Conservation (phyloP, 2,113 vertebrate species). For the Sorex araneus region DNA sequence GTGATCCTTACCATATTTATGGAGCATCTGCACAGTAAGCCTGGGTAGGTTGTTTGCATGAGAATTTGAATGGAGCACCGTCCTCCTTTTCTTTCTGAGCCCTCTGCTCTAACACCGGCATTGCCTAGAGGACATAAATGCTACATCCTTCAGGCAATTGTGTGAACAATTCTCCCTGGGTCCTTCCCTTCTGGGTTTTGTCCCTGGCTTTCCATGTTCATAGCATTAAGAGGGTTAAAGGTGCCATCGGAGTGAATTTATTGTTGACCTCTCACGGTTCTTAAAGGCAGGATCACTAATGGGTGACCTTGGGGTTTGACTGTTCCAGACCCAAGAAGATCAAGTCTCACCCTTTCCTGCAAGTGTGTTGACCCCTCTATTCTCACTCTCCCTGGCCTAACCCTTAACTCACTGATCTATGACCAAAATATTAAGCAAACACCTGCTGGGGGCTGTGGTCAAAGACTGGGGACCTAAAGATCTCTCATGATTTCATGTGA, state of each 20-base stretch:
- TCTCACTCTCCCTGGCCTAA: slow-evolving; percentile 93
- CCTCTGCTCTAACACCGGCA: slow-evolving; percentile 59
- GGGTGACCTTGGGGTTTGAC: slow-evolving; percentile 99
- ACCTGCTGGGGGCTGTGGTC: slow-evolving; percentile 96
- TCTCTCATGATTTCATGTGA: slow-evolving; percentile 93
- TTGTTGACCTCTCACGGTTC: slow-evolving; percentile 91
- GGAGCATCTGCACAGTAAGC: neutral
- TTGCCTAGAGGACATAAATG: slow-evolving; percentile 74
- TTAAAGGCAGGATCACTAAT: slow-evolving; percentile 97
- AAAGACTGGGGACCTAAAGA: slow-evolving; percentile 88
- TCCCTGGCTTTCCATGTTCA: slow-evolving; percentile 92
- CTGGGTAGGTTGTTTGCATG: neutral
- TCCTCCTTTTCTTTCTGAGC: slow-evolving; percentile 56
- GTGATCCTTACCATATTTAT: neutral
- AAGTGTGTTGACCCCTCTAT: slow-evolving; percentile 94
- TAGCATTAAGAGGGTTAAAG: slow-evolving; percentile 98
- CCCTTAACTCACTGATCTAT: slow-evolving; percentile 99
- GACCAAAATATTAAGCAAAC: slow-evolving; percentile 99
- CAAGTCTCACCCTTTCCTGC: slow-evolving; percentile 95
- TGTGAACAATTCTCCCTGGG: slow-evolving; percentile 86
- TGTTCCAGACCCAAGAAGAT: slow-evolving; percentile 96
- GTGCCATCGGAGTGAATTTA: slow-evolving; percentile 95
- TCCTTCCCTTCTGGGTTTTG: slow-evolving; percentile 89
- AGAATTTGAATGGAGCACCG: slow-evolving; percentile 32
- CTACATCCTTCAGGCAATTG: slow-evolving; percentile 83